Percentiles rank a stretch among this genome's conserved stretches.
Conservation (phyloP, 2,113 vertebrate genomes). For the Ariopsis seemanni region DNA sequence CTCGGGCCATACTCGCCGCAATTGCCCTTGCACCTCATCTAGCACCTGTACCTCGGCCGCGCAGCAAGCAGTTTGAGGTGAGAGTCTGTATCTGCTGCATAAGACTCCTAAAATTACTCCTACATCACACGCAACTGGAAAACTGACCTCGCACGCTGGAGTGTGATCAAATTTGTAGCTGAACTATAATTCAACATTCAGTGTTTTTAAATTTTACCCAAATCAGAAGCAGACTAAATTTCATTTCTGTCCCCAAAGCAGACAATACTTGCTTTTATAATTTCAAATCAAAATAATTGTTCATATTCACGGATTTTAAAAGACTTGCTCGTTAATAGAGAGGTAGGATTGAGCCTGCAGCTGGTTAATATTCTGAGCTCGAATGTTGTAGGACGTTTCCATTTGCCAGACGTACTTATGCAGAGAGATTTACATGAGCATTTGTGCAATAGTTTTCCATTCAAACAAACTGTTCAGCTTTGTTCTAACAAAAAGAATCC, state of each 20-base stretch:
- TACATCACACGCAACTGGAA: not conserved
- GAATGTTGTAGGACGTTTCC: not conserved
- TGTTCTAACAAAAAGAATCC: not conserved
- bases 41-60: constrained; percentile 73
- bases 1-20: constrained; percentile 37
- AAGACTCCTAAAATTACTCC: not conserved
- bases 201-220: not conserved
- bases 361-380: not conserved
- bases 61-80: constrained; percentile 74
- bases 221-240: not conserved
- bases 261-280: not conserved
- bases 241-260: not conserved
- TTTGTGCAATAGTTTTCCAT: not conserved
- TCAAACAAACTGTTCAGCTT: not conserved
- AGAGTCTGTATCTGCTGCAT: not conserved
- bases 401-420: not conserved
- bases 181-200: not conserved
- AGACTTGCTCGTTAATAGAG: not conserved
- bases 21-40: constrained; percentile 2
- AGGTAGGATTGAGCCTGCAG: not conserved
- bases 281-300: not conserved
- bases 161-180: not conserved
- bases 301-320: not conserved
- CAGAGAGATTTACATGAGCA: not conserved
- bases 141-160: not conserved